Conservation (phyloP, 2,797 vertebrate genomes). For the Chiloscyllium punctatum region DNA sequence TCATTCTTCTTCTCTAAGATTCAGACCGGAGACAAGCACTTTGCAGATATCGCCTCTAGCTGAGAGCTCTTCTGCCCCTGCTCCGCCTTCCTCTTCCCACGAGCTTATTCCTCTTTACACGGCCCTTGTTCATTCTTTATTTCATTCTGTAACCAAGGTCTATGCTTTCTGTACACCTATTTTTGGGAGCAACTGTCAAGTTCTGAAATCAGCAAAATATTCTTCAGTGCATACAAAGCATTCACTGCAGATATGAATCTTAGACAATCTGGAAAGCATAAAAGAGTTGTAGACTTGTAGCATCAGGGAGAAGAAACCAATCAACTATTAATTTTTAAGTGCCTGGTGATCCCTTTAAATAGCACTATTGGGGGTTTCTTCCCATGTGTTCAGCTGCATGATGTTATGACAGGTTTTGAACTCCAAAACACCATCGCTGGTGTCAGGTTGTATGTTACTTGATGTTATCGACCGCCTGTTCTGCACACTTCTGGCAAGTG, state of each 20-base stretch:
- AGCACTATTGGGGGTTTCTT: background rate
- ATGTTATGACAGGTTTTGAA: background rate
- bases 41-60: background rate
- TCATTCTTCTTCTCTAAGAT: background rate
- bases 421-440: background rate
- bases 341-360: background rate
- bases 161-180: too few species aligned
- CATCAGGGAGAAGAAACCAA: too few species aligned
- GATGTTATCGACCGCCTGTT: too few species aligned
- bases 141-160: background rate
- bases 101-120: background rate
- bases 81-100: background rate
- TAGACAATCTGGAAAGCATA: background rate
- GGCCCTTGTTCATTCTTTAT: background rate
- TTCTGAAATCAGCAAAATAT: background rate
- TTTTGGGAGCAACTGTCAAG: background rate
- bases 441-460: background rate
- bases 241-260: background rate
- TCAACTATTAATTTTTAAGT: background rate
- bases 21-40: background rate
- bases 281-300: background rate
- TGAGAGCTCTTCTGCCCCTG: background rate
- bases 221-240: background rate
- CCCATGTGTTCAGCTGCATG: background rate
- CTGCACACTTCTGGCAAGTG: background rate